Evolutionary conservation across 1,140 invertebrate genomes (phyloP), one percentile per base, ranked within the genome.

Genomic region (Schlechtendalia chinensis): DNA sequence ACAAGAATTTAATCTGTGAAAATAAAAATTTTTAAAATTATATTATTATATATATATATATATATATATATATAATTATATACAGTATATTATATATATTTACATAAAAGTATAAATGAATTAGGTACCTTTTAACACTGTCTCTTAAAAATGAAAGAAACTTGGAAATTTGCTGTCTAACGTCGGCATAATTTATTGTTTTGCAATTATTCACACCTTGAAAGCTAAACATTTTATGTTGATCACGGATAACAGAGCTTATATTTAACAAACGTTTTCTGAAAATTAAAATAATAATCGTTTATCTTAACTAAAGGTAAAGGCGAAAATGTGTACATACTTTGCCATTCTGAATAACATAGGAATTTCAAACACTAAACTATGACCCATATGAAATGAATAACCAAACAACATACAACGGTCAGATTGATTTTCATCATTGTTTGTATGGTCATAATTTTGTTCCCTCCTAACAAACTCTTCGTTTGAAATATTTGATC

Each of bases 71-170:
- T 45, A 45, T 5, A 45, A 45, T 45, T n/a, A n/a, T n/a, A n/a
- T n/a, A n/a, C n/a, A n/a, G n/a, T n/a, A n/a, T n/a, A n/a, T 39
- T 14, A 5, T 50, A 50, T 50, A 50, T 50, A 50, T 50, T 12
- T 50, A n/a, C n/a, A n/a, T n/a, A n/a, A 50, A 50, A 50, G 14
- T 50, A 79, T 10, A 61, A 47, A 56, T 58, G 24, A 39, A 29
- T 59, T 59, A 50, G 12, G 11, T 50, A 79, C 75, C 32, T 79
- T 79, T 47, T 61, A 79, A 79, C 8, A 63, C 58, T 12, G 4
- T 79, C 75, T 61, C 75, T 59, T 61, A 79, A 79, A 61, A 61
- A 79, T 19, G 50, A 14, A 61, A 79, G 39, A 63, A 79, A 63
- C 1, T 50, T 58, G 1, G 39, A 17, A 19, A 79, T 79, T 79